These are phyloP conservation scores for Lithophane semibrunnea DNA, from an alignment of 2,888 invertebrate species.

Conservation along the genomic window DNA sequence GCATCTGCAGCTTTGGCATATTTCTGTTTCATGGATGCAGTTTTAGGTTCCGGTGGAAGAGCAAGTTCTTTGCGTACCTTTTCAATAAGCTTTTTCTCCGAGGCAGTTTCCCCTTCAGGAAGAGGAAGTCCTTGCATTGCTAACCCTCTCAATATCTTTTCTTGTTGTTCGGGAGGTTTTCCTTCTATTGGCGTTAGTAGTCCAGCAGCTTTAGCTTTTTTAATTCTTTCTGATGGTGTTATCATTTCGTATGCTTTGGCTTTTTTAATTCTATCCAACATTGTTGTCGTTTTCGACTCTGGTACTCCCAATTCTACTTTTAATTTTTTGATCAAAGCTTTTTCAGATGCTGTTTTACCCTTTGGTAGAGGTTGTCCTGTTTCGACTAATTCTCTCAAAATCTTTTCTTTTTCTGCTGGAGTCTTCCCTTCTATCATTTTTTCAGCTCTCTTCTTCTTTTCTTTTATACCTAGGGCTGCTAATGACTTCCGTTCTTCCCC, in stretches of 20 bases:
- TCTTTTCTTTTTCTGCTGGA: constrained; percentile 40
- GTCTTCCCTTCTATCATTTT: constrained; percentile 44
- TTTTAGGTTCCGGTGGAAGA: neutral
- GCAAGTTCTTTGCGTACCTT: constrained; percentile 4
- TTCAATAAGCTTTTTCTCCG: neutral
- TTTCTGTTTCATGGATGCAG: neutral
- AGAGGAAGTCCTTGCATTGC: constrained; percentile 62
- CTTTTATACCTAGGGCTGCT: constrained; percentile 16
- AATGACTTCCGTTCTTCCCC: constrained; percentile 32
- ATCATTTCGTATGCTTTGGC: constrained; percentile 36
- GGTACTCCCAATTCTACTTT: constrained; percentile 41
- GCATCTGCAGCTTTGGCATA: neutral
- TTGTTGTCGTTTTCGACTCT: constrained; percentile 29
- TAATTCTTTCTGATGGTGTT: constrained; percentile 12
- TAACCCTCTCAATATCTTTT: constrained; percentile 63
- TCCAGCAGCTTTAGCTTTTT: constrained; percentile 34
- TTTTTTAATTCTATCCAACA: constrained; percentile 34
- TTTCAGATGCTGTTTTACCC: constrained; percentile 50
- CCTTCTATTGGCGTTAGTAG: constrained; percentile 65
- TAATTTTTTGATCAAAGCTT: constrained; percentile 34
- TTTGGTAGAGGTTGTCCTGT: constrained; percentile 42
- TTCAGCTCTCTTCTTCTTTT: constrained; percentile 45
- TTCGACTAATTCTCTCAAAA: constrained; percentile 38
- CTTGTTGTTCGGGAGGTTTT: constrained; percentile 66
- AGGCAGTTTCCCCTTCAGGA: constrained; percentile 59